Percentiles rank a stretch among this genome's conserved stretches.
phyloP scores from a whole-genome alignment of 2,797 vertebrate genomes.

The Gymnopithys bicolor region DNA sequence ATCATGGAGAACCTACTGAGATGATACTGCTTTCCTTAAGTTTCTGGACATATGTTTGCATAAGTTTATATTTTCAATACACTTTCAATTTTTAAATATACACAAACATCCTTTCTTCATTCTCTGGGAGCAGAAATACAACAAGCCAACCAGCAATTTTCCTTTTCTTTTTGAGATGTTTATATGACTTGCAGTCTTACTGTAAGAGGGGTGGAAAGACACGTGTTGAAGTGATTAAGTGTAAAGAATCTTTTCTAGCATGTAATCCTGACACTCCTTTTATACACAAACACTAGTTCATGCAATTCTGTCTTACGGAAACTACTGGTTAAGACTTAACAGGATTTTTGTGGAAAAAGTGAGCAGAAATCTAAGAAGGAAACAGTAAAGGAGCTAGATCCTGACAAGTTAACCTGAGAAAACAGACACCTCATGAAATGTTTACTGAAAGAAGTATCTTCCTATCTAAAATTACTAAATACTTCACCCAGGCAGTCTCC shows the following conservation, averaged over 20 bases:
- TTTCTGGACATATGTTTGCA: neutral
- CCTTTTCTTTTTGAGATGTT: neutral
- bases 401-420: neutral
- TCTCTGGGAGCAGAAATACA: neutral
- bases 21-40: neutral
- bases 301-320: neutral
- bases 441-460: neutral
- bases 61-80: neutral
- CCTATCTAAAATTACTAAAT: neutral
- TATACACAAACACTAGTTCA: constrained; percentile 8
- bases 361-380: neutral
- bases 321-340: neutral
- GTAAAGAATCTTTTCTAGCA: constrained; percentile 13
- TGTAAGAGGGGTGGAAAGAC: constrained; percentile 11
- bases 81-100: neutral
- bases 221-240: constrained; percentile 30
- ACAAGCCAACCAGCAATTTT: neutral
- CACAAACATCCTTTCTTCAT: neutral
- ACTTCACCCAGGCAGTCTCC: neutral
- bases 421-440: neutral
- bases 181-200: constrained; percentile 8
- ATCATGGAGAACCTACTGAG: neutral
- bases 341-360: neutral
- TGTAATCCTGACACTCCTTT: neutral
- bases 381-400: neutral